phyloP scores from a whole-genome alignment of 2,113 vertebrate species.

The Leptobrachium ailaonicum region DNA sequence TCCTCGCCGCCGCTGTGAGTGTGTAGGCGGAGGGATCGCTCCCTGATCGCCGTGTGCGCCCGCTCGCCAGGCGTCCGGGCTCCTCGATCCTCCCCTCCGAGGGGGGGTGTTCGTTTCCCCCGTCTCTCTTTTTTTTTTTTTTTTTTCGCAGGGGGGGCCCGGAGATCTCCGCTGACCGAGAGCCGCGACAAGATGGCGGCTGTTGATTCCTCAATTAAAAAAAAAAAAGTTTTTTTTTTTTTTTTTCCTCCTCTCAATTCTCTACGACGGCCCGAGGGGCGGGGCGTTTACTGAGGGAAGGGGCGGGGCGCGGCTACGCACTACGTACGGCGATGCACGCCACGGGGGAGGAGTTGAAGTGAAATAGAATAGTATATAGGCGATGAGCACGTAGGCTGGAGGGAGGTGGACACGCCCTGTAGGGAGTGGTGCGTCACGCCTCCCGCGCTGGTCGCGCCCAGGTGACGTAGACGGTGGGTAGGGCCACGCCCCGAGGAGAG shows the following conservation, averaged over 20 bases:
- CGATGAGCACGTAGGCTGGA: constrained; percentile 25
- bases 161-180: constrained; percentile 69
- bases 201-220: constrained; percentile 90
- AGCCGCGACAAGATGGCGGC: constrained; percentile 96
- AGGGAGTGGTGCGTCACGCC: constrained; percentile 28
- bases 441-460: constrained; percentile 4
- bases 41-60: constrained; percentile 28
- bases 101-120: not conserved
- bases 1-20: no score
- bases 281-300: constrained; percentile 54
- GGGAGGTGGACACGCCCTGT: constrained; percentile 9
- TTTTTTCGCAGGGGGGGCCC: constrained; percentile 47
- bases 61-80: constrained; percentile 1
- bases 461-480: constrained; percentile 9
- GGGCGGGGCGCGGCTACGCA: constrained; percentile 76
- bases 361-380: not conserved
- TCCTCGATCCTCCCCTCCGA: constrained; percentile 13
- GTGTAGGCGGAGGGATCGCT: constrained; percentile 34
- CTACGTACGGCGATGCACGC: constrained; percentile 59
- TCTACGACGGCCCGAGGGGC: constrained; percentile 67
- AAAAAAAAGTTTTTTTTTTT: constrained; percentile 76
- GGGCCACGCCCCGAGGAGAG: constrained; percentile 8
- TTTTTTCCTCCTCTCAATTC: constrained; percentile 67
- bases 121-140: constrained; percentile 56
- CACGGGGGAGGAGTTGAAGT: not conserved